Base-by-base conservation (phyloP, 2,888 invertebrate species). In the Nasonia oneida region DNA sequence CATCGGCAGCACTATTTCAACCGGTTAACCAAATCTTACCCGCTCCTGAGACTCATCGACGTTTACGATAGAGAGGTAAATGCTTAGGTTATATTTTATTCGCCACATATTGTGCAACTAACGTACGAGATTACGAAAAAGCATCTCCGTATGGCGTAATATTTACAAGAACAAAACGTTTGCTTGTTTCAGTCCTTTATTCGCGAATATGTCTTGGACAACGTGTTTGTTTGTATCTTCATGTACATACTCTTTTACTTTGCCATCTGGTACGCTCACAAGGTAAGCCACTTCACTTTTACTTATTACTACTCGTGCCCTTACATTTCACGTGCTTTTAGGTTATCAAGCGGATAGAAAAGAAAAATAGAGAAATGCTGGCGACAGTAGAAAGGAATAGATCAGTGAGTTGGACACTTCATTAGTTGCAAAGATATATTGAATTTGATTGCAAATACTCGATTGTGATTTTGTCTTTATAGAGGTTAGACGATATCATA, bases 261-360 rank as follows among this genome's bases (percentile, higher is more conserved):
- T 64, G 90, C 90, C 67, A 78, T 93, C 3, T 93, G 92, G 92
- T 92, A 91, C 84, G 91, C 92, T 33, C 91, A 90, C 83, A 91
- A 90, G 89, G 93, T 93, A 89, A 90, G 89, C 87, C 50, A 64
- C n/a, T 75, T 42, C 3, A 23, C 15, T 42, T 39, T 42, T 4
- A 23, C 61, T 61, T 14, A 47, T 70, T 8, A 6, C 42, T 76
- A 53, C 23, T 74, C 39, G 70, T 39, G 8, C 39, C 5, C 3
- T 50, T 14, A 74, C 29, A 5, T 37, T 83, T 84, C 71, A 57
- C 81, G 78, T 79, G 74, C 64, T 88, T 86, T 74, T 81, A 93
- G 93, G 90, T 91, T 82, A 90, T 91, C 42, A 90, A 88, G 76
- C 88, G 87, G 80, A 90, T 93, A 83, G 92, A 92, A 77, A 87